These are phyloP conservation scores for Listronotus bonariensis DNA, from an alignment of 1,140 invertebrate species.

Conservation along the genomic window DNA sequence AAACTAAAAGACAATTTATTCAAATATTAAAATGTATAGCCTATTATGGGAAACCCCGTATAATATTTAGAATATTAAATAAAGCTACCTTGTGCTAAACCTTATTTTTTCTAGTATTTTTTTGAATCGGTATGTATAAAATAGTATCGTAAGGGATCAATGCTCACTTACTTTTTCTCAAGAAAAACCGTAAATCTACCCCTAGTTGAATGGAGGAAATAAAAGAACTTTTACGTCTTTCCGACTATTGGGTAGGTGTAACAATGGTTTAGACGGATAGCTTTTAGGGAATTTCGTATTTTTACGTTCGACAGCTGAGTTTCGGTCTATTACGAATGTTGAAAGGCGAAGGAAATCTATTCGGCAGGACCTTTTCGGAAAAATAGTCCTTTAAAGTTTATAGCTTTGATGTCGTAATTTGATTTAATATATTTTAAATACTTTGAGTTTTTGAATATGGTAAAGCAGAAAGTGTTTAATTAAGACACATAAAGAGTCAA, in stretches of 20 bases:
- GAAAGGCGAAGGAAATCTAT: constrained; percentile 15
- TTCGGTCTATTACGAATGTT: constrained; percentile 18
- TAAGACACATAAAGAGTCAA: no score
- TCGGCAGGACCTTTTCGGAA: constrained; percentile 6
- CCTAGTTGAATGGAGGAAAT: constrained; percentile 22
- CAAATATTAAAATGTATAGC: no score
- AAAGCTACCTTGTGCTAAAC: no score
- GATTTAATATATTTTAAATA: background rate
- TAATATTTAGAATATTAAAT: no score
- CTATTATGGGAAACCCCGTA: no score
- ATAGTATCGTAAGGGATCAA: constrained; percentile 2
- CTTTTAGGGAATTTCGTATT: constrained; percentile 32
- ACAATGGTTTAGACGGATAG: constrained; percentile 27
- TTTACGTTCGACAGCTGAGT: constrained; percentile 28
- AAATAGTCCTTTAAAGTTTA: constrained; percentile 8
- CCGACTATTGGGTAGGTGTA: constrained; percentile 29
- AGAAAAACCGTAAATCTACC: constrained; percentile 15
- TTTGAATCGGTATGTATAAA: no score
- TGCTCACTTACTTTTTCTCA: constrained; percentile 10
- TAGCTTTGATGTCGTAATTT: constrained; percentile 1
- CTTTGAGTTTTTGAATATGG: no score
- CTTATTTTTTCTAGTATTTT: no score
- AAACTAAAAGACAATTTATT: no score
- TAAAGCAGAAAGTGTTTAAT: no score
- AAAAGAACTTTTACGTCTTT: constrained; percentile 32